Conservation (phyloP, 2,113 vertebrate genomes). For the Podilymbus podiceps region DNA sequence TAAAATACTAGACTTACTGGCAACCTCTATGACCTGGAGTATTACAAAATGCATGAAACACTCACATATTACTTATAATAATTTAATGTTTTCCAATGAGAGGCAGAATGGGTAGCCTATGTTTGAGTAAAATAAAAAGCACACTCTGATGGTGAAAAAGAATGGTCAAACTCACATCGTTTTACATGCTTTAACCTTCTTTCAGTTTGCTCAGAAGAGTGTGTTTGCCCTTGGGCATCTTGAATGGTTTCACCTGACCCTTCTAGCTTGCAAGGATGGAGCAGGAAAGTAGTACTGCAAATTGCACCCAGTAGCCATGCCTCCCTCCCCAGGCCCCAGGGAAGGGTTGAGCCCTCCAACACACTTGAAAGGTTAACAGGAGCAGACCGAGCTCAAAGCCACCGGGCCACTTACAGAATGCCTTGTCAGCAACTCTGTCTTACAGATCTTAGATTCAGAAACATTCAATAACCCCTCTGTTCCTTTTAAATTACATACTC, state of each 20-base stretch:
- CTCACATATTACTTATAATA: background rate
- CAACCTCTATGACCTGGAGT: background rate
- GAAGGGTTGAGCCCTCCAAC: background rate
- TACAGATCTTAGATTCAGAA: background rate
- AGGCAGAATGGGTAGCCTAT: background rate
- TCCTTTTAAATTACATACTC: background rate
- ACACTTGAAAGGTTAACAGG: background rate
- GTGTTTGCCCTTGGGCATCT: background rate
- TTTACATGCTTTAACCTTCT: background rate
- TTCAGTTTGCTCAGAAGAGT: background rate
- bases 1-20: background rate
- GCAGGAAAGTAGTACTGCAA: background rate
- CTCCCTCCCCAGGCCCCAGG: background rate
- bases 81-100: background rate
- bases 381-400: background rate
- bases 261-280: background rate
- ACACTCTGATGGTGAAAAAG: background rate
- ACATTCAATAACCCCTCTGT: rapidly evolving
- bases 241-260: background rate
- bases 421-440: background rate
- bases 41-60: conserved; percentile 12
- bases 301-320: background rate
- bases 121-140: background rate
- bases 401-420: background rate
- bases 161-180: background rate